A percentile compares a stretch with the other conserved stretches of the same genome.
Conservation (phyloP, 1,140 invertebrate species). For the Drosophila tristis region DNA sequence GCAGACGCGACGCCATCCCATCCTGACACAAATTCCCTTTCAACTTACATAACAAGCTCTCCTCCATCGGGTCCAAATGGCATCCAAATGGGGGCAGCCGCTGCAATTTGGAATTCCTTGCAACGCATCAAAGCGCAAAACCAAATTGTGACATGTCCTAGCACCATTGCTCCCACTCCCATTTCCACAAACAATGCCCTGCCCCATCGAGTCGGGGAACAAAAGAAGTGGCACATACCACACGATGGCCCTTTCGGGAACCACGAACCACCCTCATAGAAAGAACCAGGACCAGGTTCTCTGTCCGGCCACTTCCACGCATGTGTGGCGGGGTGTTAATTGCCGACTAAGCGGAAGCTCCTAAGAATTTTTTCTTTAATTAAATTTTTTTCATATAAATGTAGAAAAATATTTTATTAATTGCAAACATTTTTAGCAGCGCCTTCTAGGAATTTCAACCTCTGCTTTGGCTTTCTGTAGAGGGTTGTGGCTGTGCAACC, state of each 20-base stretch:
- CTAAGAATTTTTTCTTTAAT: slow-evolving; percentile 59
- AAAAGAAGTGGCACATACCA: slow-evolving; percentile 33
- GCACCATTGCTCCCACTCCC: background rate
- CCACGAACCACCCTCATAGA: slow-evolving; percentile 6
- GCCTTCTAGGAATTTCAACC: slow-evolving; percentile 24
- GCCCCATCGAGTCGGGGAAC: slow-evolving; percentile 30
- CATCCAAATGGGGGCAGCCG: slow-evolving; percentile 20
- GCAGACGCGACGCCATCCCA: slow-evolving; percentile 18
- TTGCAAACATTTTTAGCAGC: slow-evolving; percentile 37
- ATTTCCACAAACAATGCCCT: slow-evolving; percentile 33
- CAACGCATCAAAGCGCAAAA: slow-evolving; percentile 46
- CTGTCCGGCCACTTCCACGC: slow-evolving; percentile 29
- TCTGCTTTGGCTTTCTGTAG: background rate
- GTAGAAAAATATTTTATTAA: slow-evolving; percentile 27
- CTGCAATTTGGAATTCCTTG: slow-evolving; percentile 57
- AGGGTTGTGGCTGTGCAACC: background rate
- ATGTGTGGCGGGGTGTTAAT: slow-evolving; percentile 50
- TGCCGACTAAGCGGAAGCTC: slow-evolving; percentile 50
- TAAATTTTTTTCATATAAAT: slow-evolving; percentile 55
- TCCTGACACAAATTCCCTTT: slow-evolving; percentile 58
- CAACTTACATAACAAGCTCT: slow-evolving; percentile 48
- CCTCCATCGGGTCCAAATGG: slow-evolving; percentile 9
- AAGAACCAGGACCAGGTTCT: background rate
- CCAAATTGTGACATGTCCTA: slow-evolving; percentile 57
- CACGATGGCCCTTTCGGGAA: slow-evolving; percentile 4